phyloP scores from a whole-genome alignment of 2,113 vertebrate genomes.

The Leucopsar rothschildi region DNA sequence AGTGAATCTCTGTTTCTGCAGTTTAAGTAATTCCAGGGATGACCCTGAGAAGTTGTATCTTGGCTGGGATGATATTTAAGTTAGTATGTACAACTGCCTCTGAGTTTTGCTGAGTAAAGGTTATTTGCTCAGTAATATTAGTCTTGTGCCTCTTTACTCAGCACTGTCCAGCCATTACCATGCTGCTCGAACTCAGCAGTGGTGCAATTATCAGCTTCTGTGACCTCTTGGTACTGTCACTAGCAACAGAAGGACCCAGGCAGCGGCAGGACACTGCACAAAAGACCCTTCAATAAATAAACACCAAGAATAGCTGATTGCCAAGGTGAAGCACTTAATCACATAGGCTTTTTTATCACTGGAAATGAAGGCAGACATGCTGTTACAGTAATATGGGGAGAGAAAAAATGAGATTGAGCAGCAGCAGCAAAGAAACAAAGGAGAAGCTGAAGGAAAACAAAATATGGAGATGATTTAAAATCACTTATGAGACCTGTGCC shows the following conservation, averaged over 20 bases:
- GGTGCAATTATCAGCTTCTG: background rate
- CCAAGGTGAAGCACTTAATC: background rate
- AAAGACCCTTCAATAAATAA: background rate
- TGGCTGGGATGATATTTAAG: background rate
- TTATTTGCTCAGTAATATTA: background rate
- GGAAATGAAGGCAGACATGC: background rate
- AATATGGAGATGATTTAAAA: slow-evolving; percentile 66
- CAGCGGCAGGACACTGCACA: background rate
- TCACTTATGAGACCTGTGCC: slow-evolving; percentile 53
- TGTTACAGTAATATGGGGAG: background rate
- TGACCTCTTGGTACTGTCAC: background rate
- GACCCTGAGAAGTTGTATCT: background rate
- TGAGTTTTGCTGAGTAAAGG: background rate
- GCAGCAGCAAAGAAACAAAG: slow-evolving; percentile 48
- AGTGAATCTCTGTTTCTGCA: background rate
- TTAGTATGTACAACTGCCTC: background rate
- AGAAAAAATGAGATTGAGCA: background rate
- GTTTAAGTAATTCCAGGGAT: background rate
- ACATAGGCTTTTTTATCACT: background rate
- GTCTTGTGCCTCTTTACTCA: background rate
- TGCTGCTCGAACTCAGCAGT: background rate
- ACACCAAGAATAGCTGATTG: background rate
- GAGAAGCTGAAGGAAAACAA: slow-evolving; percentile 49
- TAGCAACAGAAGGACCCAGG: background rate
- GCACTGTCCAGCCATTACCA: background rate